phyloP scores from a whole-genome alignment of 2,888 invertebrate species.

The Autographa pulchrina region DNA sequence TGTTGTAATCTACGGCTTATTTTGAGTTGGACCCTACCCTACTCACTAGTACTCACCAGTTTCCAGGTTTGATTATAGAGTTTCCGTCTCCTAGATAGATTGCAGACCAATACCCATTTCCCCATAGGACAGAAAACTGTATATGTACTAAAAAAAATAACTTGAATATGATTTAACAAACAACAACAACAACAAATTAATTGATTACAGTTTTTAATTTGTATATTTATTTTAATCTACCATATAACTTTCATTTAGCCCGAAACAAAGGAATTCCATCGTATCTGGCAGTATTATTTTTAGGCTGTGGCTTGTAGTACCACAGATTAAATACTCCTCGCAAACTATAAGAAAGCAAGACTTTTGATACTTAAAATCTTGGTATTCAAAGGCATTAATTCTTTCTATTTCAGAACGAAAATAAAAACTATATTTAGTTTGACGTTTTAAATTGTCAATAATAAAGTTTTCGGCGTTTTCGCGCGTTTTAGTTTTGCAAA shows the following conservation, averaged over 20 bases:
- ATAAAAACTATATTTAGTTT: background rate
- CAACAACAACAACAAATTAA: no score
- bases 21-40: no score
- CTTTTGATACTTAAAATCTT: background rate
- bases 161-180: no score
- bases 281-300: background rate
- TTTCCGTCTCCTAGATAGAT: no score
- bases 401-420: background rate
- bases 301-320: background rate
- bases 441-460: background rate
- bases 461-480: background rate
- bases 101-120: no score
- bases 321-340: background rate
- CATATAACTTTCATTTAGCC: background rate
- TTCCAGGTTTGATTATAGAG: no score
- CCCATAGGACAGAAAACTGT: no score
- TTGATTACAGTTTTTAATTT: no score
- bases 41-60: no score
- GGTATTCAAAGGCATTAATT: background rate
- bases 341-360: background rate
- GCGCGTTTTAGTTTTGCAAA: background rate
- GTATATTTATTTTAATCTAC: no score
- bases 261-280: background rate
- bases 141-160: no score
- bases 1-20: no score